Evolutionary conservation across 2,113 vertebrate genomes (phyloP).

Genomic region (Pangasianodon hypophthalmus): DNA sequence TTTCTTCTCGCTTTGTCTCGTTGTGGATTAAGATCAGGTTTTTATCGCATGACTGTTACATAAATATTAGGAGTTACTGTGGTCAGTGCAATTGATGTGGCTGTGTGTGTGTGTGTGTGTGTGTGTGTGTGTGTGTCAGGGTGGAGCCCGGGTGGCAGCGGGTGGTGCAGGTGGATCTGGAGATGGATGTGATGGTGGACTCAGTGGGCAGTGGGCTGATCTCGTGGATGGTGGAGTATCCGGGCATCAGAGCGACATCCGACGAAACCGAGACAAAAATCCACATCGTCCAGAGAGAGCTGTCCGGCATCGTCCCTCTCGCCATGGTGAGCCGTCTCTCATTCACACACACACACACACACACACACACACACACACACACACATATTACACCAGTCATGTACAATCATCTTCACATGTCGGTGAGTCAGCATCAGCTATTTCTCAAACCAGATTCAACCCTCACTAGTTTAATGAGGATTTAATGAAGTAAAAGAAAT

Average conservation of each 20-base stretch:
- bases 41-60: neutral
- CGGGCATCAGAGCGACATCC: constrained; percentile 69
- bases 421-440: no score
- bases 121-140: constrained; percentile 66
- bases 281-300: constrained; percentile 87
- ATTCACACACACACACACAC: neutral
- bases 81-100: neutral
- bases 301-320: constrained; percentile 86
- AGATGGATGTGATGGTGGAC: constrained; percentile 83
- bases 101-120: constrained; percentile 27
- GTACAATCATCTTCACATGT: neutral
- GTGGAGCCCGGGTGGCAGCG: constrained; percentile 78
- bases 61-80: neutral
- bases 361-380: neutral
- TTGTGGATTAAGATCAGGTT: neutral
- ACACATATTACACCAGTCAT: neutral
- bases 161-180: constrained; percentile 89
- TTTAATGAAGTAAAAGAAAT: neutral
- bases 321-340: constrained; percentile 84
- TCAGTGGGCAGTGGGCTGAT: constrained; percentile 86
- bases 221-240: constrained; percentile 94
- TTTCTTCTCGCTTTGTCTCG: neutral
- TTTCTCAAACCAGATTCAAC: neutral
- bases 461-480: neutral
- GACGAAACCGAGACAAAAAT: constrained; percentile 84